These are phyloP conservation scores for Drosophila bunnanda DNA, from an alignment of 2,888 invertebrate species.

Conservation along the genomic window DNA sequence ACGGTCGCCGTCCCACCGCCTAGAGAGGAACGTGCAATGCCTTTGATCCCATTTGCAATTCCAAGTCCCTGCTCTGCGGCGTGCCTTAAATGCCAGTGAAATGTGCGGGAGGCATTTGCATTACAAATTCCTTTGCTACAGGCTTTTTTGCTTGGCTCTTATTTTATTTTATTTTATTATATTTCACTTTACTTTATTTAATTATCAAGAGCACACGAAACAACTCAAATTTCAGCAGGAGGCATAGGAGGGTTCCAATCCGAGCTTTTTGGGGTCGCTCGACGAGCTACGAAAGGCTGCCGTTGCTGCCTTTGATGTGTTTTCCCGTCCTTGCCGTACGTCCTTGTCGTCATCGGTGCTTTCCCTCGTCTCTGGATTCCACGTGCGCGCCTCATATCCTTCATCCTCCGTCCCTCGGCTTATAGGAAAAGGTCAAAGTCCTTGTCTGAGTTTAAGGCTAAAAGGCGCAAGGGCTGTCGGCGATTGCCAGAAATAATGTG, in stretches of 20 bases:
- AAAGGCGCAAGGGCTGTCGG: constrained; percentile 17
- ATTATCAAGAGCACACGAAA: constrained; percentile 30
- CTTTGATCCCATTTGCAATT: constrained; percentile 72
- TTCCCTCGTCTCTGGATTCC: constrained; percentile 28
- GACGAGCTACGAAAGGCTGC: constrained; percentile 15
- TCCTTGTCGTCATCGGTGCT: constrained; percentile 7
- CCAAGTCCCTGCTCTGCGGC: constrained; percentile 50
- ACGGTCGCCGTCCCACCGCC: constrained; percentile 9
- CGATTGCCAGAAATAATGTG: constrained; percentile 11
- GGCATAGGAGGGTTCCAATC: not conserved
- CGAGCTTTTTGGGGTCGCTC: constrained; percentile 14
- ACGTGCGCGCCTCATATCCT: constrained; percentile 34
- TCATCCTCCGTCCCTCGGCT: not conserved
- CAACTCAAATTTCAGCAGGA: constrained; percentile 35
- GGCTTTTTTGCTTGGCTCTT: not conserved
- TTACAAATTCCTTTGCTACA: constrained; percentile 36
- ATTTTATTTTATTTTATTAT: constrained; percentile 30
- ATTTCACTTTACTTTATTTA: constrained; percentile 28
- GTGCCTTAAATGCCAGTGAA: constrained; percentile 40
- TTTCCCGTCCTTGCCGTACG: constrained; percentile 23
- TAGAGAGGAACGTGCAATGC: constrained; percentile 56
- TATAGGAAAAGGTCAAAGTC: constrained; percentile 38
- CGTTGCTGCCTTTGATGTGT: constrained; percentile 36
- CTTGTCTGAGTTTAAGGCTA: constrained; percentile 27
- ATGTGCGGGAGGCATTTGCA: constrained; percentile 41